Percentiles rank a stretch among this genome's conserved stretches.
These are phyloP conservation scores for Homarus americanus DNA, from an alignment of 1,140 invertebrate genomes.

Conservation along the genomic window DNA sequence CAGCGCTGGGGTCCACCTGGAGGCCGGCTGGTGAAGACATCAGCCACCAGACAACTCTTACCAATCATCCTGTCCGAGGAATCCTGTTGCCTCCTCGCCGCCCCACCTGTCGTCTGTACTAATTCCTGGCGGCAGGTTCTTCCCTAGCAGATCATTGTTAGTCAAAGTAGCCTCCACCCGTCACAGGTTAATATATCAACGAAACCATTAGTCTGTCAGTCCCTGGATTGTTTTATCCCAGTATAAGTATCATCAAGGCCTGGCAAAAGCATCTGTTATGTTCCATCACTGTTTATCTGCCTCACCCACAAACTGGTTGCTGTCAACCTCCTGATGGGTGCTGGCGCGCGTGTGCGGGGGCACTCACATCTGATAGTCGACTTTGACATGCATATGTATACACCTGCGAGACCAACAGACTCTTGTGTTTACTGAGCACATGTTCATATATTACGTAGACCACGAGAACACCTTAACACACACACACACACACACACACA, in stretches of 20 bases:
- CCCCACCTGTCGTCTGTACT: too few species aligned
- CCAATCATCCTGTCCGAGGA: too few species aligned
- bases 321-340: not conserved
- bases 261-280: not conserved
- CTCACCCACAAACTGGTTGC: not conserved
- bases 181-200: slow-evolving; percentile 7
- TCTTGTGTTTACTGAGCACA: too few species aligned
- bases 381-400: not conserved
- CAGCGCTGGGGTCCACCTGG: too few species aligned
- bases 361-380: not conserved
- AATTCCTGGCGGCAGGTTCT: not conserved
- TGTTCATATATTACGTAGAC: too few species aligned
- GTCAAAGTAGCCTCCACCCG: not conserved
- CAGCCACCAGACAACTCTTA: too few species aligned
- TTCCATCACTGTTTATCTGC: not conserved
- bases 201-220: not conserved
- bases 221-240: not conserved
- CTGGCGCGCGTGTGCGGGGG: not conserved
- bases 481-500: too few species aligned
- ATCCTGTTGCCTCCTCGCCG: too few species aligned
- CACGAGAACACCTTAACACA: too few species aligned
- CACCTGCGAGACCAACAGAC: not conserved
- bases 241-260: not conserved
- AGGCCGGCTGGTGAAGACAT: too few species aligned
- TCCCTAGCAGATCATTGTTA: not conserved